Conservation (phyloP, 1,140 invertebrate species). For the Colletes latitarsis region DNA sequence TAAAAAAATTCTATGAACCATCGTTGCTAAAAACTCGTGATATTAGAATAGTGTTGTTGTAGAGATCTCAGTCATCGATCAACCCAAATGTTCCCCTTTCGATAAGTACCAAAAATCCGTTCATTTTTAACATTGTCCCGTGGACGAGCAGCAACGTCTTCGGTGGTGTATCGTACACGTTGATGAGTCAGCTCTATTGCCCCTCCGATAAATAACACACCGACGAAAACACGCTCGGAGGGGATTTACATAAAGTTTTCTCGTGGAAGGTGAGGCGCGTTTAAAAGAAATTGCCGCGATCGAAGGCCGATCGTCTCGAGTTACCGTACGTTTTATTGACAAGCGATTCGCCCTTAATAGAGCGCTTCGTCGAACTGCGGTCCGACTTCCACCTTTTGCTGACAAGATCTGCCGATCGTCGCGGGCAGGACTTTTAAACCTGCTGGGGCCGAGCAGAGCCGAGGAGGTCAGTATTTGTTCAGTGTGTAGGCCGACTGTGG, state of each 20-base stretch:
- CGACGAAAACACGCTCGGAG: slow-evolving; percentile 22
- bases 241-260: slow-evolving; percentile 7
- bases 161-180: neutral
- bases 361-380: neutral
- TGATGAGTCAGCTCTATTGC: slow-evolving; percentile 16
- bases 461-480: slow-evolving; percentile 69
- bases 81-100: no score
- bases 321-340: slow-evolving; percentile 37
- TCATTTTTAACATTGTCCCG: no score
- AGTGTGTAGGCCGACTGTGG: slow-evolving; percentile 19
- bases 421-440: slow-evolving; percentile 40
- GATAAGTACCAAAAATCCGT: no score
- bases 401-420: slow-evolving; percentile 41
- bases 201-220: slow-evolving; percentile 17
- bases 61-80: no score
- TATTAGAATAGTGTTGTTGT: no score
- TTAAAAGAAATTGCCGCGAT: slow-evolving; percentile 9
- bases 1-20: no score
- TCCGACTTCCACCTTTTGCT: slow-evolving; percentile 28
- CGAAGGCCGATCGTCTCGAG: neutral
- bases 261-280: no score
- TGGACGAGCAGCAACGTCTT: no score
- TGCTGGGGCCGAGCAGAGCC: slow-evolving; percentile 11
- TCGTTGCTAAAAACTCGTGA: no score
- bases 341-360: slow-evolving; percentile 15